Base-by-base conservation (phyloP, 2,888 invertebrate species). In the Buathra laborator region DNA sequence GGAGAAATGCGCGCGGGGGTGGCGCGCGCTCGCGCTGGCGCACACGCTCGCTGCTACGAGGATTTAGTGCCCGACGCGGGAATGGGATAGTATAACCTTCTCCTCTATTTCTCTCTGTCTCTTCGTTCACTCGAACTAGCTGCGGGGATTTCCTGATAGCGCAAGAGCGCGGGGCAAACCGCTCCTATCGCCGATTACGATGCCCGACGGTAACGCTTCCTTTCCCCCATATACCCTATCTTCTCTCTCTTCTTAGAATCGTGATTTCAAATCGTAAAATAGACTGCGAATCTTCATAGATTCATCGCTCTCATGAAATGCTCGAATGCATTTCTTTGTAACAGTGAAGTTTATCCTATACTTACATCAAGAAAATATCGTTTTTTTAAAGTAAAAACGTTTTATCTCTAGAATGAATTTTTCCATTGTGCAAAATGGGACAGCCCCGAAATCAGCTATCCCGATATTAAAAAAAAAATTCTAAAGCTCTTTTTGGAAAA, bases 61-160 rank as follows among this genome's bases (percentile, higher is more conserved):
- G 88, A 92, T 92, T 92, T 92, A 92, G 88, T 92, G 88, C 89
- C 76, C 70, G 78, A 82, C 84, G 78, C 72, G 75, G 83, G 72
- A 79, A 82, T 82, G 79, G 85, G 67, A 82, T 82, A 82, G 78
- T 44, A 53, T 71, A 74, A 80, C 67, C 77, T 64, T 76, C 72
- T 71, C 79, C 56, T 48, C 62, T 48, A 46, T 64, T 62, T 46
- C 74, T 62, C 74, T 74, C 24, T 59, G 19, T 72, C 71, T 70
- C 51, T 70, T 56, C n/a, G 32, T 32, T 71, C 71, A 56, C 77
- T 64, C 67, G 32, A 68, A 68, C 74, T 44, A 46, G 81, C 78
- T 74, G 78, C 76, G 74, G 74, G 87, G 85, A 86, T 86, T 87
- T 86, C 83, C 86, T 85, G 87, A 85, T 86, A 87, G 76, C 82